A percentile compares a stretch with the other conserved stretches of the same genome.
phyloP scores from a whole-genome alignment of 2,888 invertebrate genomes.

The Diarsia mendica region DNA sequence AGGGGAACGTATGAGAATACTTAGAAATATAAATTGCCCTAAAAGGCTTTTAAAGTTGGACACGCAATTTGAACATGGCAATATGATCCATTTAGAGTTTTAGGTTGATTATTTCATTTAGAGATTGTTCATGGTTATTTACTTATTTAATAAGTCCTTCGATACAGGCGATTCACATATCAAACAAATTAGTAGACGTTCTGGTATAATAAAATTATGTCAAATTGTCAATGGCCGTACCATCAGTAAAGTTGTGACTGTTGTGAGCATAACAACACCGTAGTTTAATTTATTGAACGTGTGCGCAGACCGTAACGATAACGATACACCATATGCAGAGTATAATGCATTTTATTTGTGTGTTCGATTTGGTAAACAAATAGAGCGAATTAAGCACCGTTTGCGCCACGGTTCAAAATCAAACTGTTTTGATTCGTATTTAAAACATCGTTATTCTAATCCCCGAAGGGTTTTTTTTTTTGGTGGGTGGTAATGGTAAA shows the following conservation, averaged over 20 bases:
- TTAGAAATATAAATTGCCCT: constrained; percentile 39
- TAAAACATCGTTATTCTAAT: not conserved
- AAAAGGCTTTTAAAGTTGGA: constrained; percentile 41
- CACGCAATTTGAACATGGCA: constrained; percentile 29
- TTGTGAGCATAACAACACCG: constrained; percentile 12
- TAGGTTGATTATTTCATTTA: too few species aligned
- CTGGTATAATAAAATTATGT: constrained; percentile 11
- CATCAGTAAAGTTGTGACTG: too few species aligned
- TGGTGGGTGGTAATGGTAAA: too few species aligned
- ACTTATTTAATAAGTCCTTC: too few species aligned
- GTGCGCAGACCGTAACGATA: not conserved
- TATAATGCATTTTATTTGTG: not conserved
- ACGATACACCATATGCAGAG: not conserved
- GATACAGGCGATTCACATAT: not conserved
- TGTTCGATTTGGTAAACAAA: not conserved
- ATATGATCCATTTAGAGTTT: constrained; percentile 13
- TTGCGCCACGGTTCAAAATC: not conserved
- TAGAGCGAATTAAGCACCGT: not conserved
- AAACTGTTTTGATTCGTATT: too few species aligned
- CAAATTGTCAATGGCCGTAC: constrained; percentile 6
- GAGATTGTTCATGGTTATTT: constrained; percentile 33
- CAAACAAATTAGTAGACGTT: constrained; percentile 8
- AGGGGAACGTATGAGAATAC: constrained; percentile 46
- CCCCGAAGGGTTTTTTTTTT: too few species aligned
- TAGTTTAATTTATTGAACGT: constrained; percentile 6